A percentile compares a stretch with the other conserved stretches of the same genome.
These are phyloP conservation scores for Ormyrus thymus DNA, from an alignment of 2,888 invertebrate genomes.

Conservation along the genomic window DNA sequence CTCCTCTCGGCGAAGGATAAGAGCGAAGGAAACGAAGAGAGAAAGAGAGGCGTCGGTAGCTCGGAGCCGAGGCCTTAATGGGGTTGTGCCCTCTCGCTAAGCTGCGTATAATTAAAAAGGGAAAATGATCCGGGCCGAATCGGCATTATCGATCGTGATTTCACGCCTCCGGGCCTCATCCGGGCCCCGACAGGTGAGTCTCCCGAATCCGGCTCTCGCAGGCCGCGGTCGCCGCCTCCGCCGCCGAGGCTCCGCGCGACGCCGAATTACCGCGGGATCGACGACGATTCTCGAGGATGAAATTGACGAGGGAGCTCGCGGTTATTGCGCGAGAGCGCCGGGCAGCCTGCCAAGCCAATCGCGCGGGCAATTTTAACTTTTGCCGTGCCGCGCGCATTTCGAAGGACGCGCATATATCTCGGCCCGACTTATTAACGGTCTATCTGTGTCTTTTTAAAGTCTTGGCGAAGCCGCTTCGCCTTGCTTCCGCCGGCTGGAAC, in stretches of 20 bases:
- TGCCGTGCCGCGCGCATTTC: too few relatives aligned
- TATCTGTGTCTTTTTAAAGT: too few relatives aligned
- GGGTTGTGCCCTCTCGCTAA: conserved; percentile 67
- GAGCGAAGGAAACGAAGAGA: conserved; percentile 37
- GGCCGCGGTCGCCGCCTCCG: not conserved
- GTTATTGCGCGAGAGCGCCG: conserved; percentile 29
- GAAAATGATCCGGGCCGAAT: conserved; percentile 67
- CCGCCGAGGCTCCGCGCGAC: not conserved
- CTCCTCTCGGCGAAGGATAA: conserved; percentile 47
- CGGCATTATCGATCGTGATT: conserved; percentile 65
- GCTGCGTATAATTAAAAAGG: conserved; percentile 68
- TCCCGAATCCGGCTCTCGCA: not conserved
- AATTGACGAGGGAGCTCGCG: conserved; percentile 11
- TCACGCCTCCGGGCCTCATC: conserved; percentile 31
- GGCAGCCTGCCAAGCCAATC: conserved; percentile 44
- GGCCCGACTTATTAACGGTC: too few relatives aligned
- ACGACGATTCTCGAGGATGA: not conserved
- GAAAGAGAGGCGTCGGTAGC: conserved; percentile 8
- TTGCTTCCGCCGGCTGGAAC: not conserved
- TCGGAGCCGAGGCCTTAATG: conserved; percentile 62
- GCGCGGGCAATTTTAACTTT: conserved; percentile 20
- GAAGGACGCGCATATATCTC: too few relatives aligned
- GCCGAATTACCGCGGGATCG: not conserved
- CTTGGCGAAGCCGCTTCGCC: too few relatives aligned
- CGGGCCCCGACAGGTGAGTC: conserved; percentile 37